Evolutionary conservation across 2,797 vertebrate species (phyloP).

Genomic region (Sebastes steindachneri): DNA sequence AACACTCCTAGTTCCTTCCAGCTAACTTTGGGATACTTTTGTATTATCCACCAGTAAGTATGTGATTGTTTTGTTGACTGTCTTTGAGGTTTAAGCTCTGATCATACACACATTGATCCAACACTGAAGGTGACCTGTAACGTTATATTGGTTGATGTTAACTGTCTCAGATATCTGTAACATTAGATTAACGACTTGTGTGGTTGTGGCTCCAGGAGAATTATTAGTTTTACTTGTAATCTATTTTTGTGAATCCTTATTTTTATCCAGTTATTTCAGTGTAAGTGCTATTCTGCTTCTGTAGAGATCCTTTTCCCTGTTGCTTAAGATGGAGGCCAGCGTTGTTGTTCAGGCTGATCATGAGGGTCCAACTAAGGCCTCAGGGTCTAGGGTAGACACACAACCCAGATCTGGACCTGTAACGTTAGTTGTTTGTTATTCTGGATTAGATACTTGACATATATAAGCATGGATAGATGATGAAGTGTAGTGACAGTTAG

Average conservation of each 20-base stretch:
- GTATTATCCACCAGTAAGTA: conserved; percentile 56
- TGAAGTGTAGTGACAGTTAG: not conserved
- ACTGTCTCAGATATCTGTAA: not conserved
- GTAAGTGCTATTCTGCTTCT: not conserved
- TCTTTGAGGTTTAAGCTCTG: not conserved
- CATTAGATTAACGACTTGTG: no score
- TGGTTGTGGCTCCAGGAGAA: not conserved
- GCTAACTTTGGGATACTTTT: conserved; percentile 31
- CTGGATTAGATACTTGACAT: not conserved
- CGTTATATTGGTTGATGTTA: not conserved
- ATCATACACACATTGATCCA: not conserved
- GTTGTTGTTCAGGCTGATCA: not conserved
- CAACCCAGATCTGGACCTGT: not conserved
- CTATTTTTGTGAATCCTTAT: not conserved
- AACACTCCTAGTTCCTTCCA: conserved; percentile 11
- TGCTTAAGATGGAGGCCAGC: conserved; percentile 10
- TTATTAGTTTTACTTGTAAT: not conserved
- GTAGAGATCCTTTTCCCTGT: not conserved
- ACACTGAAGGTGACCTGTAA: not conserved
- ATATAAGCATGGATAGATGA: not conserved
- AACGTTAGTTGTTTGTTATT: not conserved
- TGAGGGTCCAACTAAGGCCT: not conserved
- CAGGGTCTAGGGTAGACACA: not conserved
- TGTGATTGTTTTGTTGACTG: conserved; percentile 26
- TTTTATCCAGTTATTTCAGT: not conserved